phyloP scores from a whole-genome alignment of 2,797 vertebrate genomes.

The Hydrolagus colliei region DNA sequence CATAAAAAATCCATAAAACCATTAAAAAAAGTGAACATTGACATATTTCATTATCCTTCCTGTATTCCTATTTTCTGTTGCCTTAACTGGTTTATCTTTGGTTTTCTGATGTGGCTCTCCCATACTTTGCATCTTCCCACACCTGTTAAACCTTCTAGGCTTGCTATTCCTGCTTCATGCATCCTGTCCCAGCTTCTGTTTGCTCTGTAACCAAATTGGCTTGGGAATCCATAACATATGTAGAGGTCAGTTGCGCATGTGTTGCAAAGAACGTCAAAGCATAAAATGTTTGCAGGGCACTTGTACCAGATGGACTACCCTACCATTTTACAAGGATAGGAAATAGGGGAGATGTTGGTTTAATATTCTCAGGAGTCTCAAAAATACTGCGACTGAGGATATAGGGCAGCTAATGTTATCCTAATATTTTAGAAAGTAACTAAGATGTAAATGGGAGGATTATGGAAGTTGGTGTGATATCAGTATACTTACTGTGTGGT shows the following conservation, averaged over 20 bases:
- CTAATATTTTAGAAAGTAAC: neutral
- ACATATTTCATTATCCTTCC: too few species aligned
- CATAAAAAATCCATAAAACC: too few species aligned
- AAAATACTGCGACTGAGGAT: neutral
- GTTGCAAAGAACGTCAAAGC: neutral
- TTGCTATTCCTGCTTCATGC: neutral
- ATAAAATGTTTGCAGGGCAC: constrained; percentile 16
- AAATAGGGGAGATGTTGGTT: neutral
- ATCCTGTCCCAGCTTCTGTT: neutral
- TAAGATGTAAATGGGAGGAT: too few species aligned
- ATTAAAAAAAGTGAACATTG: too few species aligned
- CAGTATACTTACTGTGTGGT: too few species aligned
- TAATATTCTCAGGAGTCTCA: neutral
- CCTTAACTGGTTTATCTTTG: too few species aligned
- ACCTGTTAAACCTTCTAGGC: neutral
- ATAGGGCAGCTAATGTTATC: neutral
- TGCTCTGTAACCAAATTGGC: neutral
- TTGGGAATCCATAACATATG: constrained; percentile 21
- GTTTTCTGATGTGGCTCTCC: neutral
- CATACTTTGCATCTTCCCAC: neutral
- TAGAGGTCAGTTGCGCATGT: neutral
- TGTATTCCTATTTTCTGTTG: too few species aligned
- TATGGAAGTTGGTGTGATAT: too few species aligned
- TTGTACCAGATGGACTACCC: neutral
- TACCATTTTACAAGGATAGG: neutral